Evolutionary conservation across 2,113 vertebrate genomes (phyloP).

Genomic region (Rhinogobius similis): DNA sequence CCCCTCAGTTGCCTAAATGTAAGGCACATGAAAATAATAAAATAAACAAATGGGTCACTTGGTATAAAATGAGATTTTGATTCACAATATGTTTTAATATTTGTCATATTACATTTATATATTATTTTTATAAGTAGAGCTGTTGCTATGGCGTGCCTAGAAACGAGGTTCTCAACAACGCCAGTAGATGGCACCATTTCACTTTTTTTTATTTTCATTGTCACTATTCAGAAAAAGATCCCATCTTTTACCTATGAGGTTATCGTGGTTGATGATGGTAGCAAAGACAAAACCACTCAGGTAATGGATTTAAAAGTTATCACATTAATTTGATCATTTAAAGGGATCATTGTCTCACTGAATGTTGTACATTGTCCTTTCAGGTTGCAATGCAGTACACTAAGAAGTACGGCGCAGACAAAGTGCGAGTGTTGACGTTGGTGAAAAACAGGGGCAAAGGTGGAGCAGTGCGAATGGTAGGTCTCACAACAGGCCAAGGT

Average conservation of each 20-base stretch:
- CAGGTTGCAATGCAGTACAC: conserved; percentile 89
- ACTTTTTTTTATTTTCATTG: conserved; percentile 11
- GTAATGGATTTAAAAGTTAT: conserved; percentile 60
- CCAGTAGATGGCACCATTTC: conserved; percentile 62
- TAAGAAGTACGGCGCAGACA: conserved; percentile 85
- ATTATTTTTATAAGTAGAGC: neutral
- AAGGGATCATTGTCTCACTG: neutral
- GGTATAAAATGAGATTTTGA: too few species aligned
- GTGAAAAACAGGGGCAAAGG: conserved; percentile 93
- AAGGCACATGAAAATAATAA: too few species aligned
- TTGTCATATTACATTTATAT: too few species aligned
- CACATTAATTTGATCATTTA: neutral
- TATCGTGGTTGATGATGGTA: conserved; percentile 94
- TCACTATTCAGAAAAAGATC: conserved; percentile 79
- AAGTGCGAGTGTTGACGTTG: conserved; percentile 89
- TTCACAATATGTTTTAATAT: too few species aligned
- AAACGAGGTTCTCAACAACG: neutral
- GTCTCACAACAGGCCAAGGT: neutral
- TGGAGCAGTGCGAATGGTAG: conserved; percentile 91
- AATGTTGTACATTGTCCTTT: neutral
- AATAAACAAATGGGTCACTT: too few species aligned
- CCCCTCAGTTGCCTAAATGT: too few species aligned
- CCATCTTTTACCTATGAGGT: conserved; percentile 90
- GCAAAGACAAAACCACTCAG: conserved; percentile 92
- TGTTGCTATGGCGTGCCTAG: neutral